A percentile compares a stretch with the other conserved stretches of the same genome.
These are phyloP conservation scores for Drosophila lacertosa DNA, from an alignment of 1,140 invertebrate genomes.

Conservation along the genomic window DNA sequence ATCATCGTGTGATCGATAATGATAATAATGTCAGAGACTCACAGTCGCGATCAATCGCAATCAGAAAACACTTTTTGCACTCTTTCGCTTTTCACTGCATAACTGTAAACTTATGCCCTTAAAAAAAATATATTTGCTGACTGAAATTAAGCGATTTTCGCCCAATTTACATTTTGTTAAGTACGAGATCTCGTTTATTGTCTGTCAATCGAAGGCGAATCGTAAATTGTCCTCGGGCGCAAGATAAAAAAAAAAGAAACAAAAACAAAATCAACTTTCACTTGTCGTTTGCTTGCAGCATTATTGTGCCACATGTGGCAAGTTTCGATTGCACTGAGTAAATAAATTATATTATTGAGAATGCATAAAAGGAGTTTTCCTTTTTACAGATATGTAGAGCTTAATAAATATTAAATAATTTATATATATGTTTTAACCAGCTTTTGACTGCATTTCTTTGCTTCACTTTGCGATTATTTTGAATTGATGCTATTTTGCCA, in stretches of 20 bases:
- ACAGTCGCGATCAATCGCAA: constrained; percentile 57
- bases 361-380: too few relatives aligned
- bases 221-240: constrained; percentile 57
- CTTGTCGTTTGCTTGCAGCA: constrained; percentile 44
- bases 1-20: constrained; percentile 37
- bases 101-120: constrained; percentile 59
- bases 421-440: too few relatives aligned
- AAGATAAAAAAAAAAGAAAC: too few relatives aligned
- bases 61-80: constrained; percentile 15
- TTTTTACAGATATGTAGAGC: too few relatives aligned
- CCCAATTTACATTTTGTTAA: constrained; percentile 73
- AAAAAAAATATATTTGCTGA: constrained; percentile 36
- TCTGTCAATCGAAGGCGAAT: constrained; percentile 47
- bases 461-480: background rate
- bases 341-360: background rate
- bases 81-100: constrained; percentile 39
- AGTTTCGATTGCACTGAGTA: constrained; percentile 7
- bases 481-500: background rate
- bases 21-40: constrained; percentile 52
- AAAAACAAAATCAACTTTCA: constrained; percentile 62
- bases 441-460: background rate
- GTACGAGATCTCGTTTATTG: constrained; percentile 68
- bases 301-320: constrained; percentile 45
- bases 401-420: too few relatives aligned
- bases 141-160: constrained; percentile 77